Conservation (phyloP, 35 echinoderm and acorn worm genomes). For the Strongylocentrotus purpuratus region DNA sequence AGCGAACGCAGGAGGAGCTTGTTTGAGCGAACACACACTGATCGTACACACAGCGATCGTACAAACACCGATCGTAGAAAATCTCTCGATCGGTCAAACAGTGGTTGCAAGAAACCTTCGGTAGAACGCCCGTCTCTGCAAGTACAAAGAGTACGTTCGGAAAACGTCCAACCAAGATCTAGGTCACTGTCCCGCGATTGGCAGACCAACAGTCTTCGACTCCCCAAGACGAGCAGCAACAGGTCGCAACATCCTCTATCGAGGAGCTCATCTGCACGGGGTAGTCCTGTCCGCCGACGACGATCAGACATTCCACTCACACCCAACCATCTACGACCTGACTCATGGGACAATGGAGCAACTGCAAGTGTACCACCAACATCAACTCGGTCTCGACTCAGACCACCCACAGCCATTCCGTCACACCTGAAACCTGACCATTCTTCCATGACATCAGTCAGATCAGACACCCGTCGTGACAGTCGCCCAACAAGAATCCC, state of each 20-base stretch:
- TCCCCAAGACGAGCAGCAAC: background rate
- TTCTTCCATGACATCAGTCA: slow-evolving; percentile 63
- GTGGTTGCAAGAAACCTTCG: slow-evolving; percentile 12
- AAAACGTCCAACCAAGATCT: slow-evolving; percentile 33
- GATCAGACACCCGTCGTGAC: slow-evolving; percentile 53
- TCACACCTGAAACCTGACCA: slow-evolving; percentile 73
- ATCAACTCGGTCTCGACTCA: slow-evolving; percentile 55
- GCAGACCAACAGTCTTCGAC: slow-evolving; percentile 1
- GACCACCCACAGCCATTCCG: slow-evolving; percentile 74
- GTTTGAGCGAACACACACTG: slow-evolving; percentile 26
- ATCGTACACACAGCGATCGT: slow-evolving; percentile 15
- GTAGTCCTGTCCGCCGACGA: slow-evolving; percentile 33
- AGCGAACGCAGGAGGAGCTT: slow-evolving; percentile 23
- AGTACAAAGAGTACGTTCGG: background rate
- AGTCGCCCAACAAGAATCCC: slow-evolving; percentile 70
- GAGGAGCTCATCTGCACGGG: background rate
- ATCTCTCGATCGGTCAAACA: slow-evolving; percentile 24
- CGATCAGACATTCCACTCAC: slow-evolving; percentile 38
- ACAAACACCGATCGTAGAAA: slow-evolving; percentile 22
- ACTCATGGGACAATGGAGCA: slow-evolving; percentile 46
- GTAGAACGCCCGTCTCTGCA: slow-evolving; percentile 10
- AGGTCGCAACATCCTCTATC: background rate
- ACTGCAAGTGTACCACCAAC: slow-evolving; percentile 51
- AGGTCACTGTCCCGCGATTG: slow-evolving; percentile 27
- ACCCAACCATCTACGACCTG: background rate